Conservation (phyloP, 2,888 invertebrate genomes). For the Hybos culiciformis region DNA sequence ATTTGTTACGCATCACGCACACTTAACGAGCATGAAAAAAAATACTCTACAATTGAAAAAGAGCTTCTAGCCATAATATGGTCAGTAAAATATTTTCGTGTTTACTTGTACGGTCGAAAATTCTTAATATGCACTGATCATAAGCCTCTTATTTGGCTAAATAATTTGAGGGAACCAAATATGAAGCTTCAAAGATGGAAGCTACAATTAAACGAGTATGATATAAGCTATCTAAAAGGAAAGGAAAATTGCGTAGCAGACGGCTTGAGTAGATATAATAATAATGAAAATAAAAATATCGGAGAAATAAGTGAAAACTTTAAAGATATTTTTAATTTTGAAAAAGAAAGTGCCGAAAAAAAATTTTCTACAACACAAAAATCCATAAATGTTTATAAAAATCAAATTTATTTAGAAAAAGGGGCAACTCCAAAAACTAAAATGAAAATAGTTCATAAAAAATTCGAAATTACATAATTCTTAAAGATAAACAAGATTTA, state of each 20-base stretch:
- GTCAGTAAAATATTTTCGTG: conserved; percentile 2
- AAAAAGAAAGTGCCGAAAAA: neutral
- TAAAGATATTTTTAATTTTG: neutral
- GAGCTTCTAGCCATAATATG: conserved; percentile 9
- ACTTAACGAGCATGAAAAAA: conserved; percentile 5
- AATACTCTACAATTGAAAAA: conserved; percentile 8
- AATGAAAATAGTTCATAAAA: no score
- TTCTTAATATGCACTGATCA: neutral
- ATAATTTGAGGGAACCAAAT: neutral
- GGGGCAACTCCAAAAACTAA: neutral
- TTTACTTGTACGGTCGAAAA: conserved; percentile 3
- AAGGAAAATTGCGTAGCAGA: conserved; percentile 4
- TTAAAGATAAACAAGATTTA: neutral
- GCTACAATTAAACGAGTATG: neutral
- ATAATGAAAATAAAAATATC: no score
- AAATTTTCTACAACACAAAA: neutral
- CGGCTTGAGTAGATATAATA: neutral
- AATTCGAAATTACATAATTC: no score
- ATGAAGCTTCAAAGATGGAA: neutral
- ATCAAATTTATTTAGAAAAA: conserved; percentile 1
- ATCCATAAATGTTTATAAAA: conserved; percentile 5
- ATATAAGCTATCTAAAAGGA: neutral
- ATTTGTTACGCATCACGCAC: conserved; percentile 7
- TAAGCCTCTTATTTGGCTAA: neutral
- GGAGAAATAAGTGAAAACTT: no score